Conservation (phyloP, 2,888 invertebrate species). For the Listrodromus nycthemerus region DNA sequence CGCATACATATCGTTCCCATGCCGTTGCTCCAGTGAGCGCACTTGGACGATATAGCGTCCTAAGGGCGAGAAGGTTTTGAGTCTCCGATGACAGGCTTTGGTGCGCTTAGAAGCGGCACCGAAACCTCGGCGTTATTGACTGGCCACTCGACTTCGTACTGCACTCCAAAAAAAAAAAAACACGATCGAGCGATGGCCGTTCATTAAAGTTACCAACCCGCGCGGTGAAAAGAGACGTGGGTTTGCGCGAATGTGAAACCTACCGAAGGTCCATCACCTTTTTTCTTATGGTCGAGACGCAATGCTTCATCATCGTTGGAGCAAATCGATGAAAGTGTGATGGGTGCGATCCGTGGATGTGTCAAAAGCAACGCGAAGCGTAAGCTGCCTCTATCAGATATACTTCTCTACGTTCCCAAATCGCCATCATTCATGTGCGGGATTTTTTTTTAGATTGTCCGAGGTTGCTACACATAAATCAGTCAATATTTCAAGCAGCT, state of each 20-base stretch:
- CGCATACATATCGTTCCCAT: slow-evolving; percentile 24
- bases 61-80: slow-evolving; percentile 80
- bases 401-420: not conserved
- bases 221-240: slow-evolving; percentile 23
- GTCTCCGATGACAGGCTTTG: slow-evolving; percentile 82
- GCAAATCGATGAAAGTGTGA: slow-evolving; percentile 47
- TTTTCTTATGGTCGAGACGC: not conserved
- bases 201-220: slow-evolving; percentile 35
- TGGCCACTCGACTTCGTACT: slow-evolving; percentile 80
- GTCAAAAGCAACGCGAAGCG: not conserved
- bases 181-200: slow-evolving; percentile 40
- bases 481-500: no score
- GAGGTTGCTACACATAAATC: no score
- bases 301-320: not conserved
- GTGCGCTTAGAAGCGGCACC: slow-evolving; percentile 78
- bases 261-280: slow-evolving; percentile 47
- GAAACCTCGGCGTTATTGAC: slow-evolving; percentile 82
- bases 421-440: not conserved
- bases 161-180: slow-evolving; percentile 30
- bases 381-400: not conserved
- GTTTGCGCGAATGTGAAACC: slow-evolving; percentile 46
- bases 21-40: slow-evolving; percentile 73
- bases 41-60: slow-evolving; percentile 79
- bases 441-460: not conserved
- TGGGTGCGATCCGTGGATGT: not conserved